Base-by-base conservation (phyloP, 2,113 vertebrate species). In the Anoplopoma fimbria region DNA sequence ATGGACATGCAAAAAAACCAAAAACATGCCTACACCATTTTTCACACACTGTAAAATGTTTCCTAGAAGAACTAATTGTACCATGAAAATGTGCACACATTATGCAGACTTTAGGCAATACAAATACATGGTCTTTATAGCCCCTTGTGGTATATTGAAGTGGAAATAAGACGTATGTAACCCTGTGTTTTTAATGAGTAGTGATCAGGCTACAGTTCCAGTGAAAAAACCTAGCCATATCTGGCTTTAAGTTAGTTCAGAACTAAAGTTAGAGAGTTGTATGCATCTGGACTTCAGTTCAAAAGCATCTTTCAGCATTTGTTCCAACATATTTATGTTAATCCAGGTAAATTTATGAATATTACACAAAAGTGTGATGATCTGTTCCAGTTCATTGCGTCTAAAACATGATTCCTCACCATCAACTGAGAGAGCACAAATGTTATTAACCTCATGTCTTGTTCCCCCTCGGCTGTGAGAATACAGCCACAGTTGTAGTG, bases 31-130 rank as follows among this genome's bases (percentile, higher is more conserved):
- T 53, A 8, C 31, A 63, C 42, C 10, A 10, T 23, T 29, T 80
- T 49, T 25, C 78, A 81, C 78, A 38, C 27, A 47, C 19, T 49
- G 27, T 51, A 36, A n/a, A 74, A 21, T 17, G 23, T 5, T 23
- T 42, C 57, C n/a, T 13, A 21, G 6, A 15, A 51, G 31, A 38
- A n/a, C 42, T 23, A 6, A 65, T 57, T 58, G 40, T 55, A 4
- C 21, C 0, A 21, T 72, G 69, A 63, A 21, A 64, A 53, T 53
- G 42, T 51, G 5, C 15, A 49, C 9, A 19, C 6, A 1, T 58
- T 17, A 12, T 12, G 9, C 40, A 47, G 4, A 17, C 3, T 23
- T 17, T 15, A 36, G 21, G 23, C 10, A 12, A 33, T n/a, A 51
- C 2, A 6, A 6, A 14, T 15, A 47, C 9, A 4, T 64, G 9